phyloP scores from a whole-genome alignment of 2,797 vertebrate genomes.

The Syndactyla subalaris region DNA sequence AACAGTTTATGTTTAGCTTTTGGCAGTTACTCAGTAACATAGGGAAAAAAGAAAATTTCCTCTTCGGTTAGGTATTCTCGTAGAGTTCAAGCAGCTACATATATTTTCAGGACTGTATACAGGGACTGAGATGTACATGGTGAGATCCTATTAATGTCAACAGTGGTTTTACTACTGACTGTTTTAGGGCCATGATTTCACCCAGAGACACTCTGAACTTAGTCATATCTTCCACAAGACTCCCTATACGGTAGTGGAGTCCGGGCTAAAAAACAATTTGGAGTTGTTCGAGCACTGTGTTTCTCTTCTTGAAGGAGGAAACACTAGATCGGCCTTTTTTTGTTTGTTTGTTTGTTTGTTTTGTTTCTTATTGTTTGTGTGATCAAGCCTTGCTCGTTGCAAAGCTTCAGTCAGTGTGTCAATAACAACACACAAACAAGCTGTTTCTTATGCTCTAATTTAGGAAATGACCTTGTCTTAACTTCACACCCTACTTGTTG shows the following conservation, averaged over 20 bases:
- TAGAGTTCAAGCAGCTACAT: background rate
- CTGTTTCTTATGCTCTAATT: background rate
- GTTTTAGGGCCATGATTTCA: constrained; percentile 3
- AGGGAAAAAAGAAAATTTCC: background rate
- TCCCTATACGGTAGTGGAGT: background rate
- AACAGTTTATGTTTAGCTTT: constrained; percentile 39
- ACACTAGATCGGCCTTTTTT: background rate
- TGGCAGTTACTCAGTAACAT: constrained; percentile 1
- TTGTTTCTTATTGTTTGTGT: background rate
- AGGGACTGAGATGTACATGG: background rate
- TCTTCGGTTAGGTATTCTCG: background rate
- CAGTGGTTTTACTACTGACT: background rate
- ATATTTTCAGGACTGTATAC: constrained; percentile 12
- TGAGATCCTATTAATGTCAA: constrained; percentile 27
- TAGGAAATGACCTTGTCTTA: constrained; percentile 38
- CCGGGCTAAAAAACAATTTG: background rate
- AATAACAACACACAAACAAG: background rate
- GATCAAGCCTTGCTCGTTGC: background rate
- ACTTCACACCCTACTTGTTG: constrained; percentile 14
- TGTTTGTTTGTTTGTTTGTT: too few species aligned
- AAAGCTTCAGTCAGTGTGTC: background rate
- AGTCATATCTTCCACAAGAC: background rate
- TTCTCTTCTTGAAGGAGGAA: background rate
- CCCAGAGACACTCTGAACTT: background rate
- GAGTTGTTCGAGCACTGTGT: background rate